Evolutionary conservation across 1,140 invertebrate genomes (phyloP).

Genomic region (Asbolus verrucosus): DNA sequence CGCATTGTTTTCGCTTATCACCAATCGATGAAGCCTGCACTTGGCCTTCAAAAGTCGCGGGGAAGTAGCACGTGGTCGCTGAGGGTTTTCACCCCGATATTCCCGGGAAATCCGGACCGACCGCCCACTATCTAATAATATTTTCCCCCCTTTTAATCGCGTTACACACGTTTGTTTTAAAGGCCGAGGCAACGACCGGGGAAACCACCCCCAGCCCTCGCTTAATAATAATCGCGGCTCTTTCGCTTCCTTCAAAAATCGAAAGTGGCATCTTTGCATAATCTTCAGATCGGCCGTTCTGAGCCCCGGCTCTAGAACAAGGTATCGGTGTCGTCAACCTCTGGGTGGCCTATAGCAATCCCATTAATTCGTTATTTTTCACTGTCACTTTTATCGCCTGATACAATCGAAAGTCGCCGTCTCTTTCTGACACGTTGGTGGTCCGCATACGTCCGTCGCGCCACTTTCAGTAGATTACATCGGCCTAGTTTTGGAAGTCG

Average conservation of each 20-base stretch:
- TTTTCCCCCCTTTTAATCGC: slow-evolving; percentile 18
- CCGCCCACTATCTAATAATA: slow-evolving; percentile 19
- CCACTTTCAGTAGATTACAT: slow-evolving; percentile 39
- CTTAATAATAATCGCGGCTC: no score
- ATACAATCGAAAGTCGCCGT: slow-evolving; percentile 41
- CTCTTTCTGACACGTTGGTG: slow-evolving; percentile 35
- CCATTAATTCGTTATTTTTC: slow-evolving; percentile 57
- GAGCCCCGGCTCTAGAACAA: slow-evolving; percentile 23
- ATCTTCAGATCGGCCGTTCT: not conserved
- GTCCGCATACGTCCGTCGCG: slow-evolving; percentile 31
- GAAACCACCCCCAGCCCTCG: not conserved
- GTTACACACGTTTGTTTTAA: not conserved
- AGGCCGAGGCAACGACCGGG: not conserved
- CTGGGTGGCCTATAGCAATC: slow-evolving; percentile 40
- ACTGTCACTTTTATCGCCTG: slow-evolving; percentile 59
- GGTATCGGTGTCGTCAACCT: slow-evolving; percentile 53
- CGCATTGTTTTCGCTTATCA: slow-evolving; percentile 17
- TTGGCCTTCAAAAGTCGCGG: slow-evolving; percentile 61
- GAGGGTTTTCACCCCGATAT: slow-evolving; percentile 55
- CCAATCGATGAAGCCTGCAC: slow-evolving; percentile 60
- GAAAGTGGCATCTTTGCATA: slow-evolving; percentile 15
- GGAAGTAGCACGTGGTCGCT: slow-evolving; percentile 51
- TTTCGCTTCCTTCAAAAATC: slow-evolving; percentile 42
- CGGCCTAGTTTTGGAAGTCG: slow-evolving; percentile 53
- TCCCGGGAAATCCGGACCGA: slow-evolving; percentile 48